These are phyloP conservation scores for Huso huso DNA, from an alignment of 2,797 vertebrate species.

Conservation along the genomic window DNA sequence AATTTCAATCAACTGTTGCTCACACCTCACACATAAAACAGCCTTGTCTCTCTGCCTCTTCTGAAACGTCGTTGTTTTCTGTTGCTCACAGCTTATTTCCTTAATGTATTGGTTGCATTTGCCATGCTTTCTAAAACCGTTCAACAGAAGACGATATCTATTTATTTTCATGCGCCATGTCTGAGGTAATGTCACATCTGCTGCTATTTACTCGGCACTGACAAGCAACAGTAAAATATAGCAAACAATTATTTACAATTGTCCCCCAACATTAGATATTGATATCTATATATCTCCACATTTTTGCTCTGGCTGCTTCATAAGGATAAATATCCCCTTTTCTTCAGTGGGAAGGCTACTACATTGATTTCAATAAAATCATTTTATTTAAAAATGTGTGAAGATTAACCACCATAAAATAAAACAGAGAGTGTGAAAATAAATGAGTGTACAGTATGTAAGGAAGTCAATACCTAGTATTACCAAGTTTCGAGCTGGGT, in stretches of 20 bases:
- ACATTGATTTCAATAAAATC: too few species aligned
- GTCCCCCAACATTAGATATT: not conserved
- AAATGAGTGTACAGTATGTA: too few species aligned
- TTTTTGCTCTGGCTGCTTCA: too few species aligned
- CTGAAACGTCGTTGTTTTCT: not conserved
- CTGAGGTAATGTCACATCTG: not conserved
- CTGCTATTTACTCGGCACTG: not conserved
- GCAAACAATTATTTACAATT: not conserved
- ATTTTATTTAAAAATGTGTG: too few species aligned
- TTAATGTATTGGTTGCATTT: not conserved
- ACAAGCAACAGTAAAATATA: not conserved
- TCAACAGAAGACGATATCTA: not conserved
- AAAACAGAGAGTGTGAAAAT: too few species aligned
- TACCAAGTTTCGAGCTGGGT: constrained; percentile 10
- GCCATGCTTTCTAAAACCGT: not conserved
- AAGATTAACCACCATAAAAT: too few species aligned
- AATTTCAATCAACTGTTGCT: not conserved
- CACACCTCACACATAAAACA: not conserved
- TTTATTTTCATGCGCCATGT: not conserved
- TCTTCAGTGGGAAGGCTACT: too few species aligned
- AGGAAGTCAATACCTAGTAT: too few species aligned
- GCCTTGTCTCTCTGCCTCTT: not conserved
- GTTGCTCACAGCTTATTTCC: not conserved
- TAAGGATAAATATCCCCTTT: too few species aligned
- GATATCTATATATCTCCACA: not conserved